Conservation (phyloP, 1,140 invertebrate species). For the Meteorus sp. region DNA sequence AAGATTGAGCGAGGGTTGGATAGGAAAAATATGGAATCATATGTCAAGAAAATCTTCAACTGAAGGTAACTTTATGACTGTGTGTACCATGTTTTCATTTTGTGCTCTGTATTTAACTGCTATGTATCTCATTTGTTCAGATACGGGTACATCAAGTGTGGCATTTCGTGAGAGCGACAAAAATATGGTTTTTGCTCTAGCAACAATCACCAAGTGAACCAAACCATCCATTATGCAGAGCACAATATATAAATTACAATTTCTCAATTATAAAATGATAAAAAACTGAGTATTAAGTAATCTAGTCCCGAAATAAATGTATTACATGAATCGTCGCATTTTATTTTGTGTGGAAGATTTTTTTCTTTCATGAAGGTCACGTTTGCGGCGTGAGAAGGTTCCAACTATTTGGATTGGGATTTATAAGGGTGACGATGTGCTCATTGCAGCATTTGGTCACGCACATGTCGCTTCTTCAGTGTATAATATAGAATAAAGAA, state of each 20-base stretch:
- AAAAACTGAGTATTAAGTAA: background rate
- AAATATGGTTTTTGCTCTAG: background rate
- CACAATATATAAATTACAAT: too few relatives aligned
- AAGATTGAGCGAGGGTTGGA: constrained; percentile 49
- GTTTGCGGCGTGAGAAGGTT: constrained; percentile 9
- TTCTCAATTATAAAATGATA: too few relatives aligned
- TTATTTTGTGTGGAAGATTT: background rate
- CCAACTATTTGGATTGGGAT: background rate
- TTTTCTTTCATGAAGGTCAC: background rate
- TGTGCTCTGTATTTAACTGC: background rate
- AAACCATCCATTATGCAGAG: background rate
- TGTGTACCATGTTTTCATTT: background rate
- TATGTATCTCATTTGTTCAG: background rate
- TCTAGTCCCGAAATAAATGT: too few relatives aligned
- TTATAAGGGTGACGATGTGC: background rate
- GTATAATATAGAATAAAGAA: too few relatives aligned
- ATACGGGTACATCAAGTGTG: background rate
- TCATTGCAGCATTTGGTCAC: background rate
- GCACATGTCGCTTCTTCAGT: constrained; percentile 2
- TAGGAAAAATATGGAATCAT: constrained; percentile 32
- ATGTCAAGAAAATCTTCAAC: constrained; percentile 30
- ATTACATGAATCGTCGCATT: background rate
- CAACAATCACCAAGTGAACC: background rate
- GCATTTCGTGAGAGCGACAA: background rate
- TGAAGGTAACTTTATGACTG: constrained; percentile 32